Percentiles rank a stretch among this genome's conserved stretches.
Evolutionary conservation across 2,888 invertebrate species (phyloP).

Genomic region (Eupithecia exiguata): DNA sequence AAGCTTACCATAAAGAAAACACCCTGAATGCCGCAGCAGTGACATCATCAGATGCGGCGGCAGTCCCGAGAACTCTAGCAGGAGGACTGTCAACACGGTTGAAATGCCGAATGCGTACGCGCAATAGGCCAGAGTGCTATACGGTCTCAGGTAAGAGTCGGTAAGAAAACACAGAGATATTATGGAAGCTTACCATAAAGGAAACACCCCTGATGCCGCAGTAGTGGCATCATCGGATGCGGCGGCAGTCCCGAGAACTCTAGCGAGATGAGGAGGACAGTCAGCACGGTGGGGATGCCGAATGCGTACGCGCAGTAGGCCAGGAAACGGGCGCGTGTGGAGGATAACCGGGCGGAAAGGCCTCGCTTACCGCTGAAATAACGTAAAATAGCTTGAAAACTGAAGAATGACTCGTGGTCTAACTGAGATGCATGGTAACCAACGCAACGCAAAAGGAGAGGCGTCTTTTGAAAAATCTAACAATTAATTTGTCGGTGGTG

Average conservation of each 20-base stretch:
- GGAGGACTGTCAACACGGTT: too few species aligned
- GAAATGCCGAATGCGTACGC: slow-evolving; percentile 73
- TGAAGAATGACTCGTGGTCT: too few species aligned
- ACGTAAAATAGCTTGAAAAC: background rate
- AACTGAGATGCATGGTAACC: too few species aligned
- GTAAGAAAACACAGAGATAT: background rate
- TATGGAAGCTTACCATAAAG: slow-evolving; percentile 57
- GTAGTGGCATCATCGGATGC: slow-evolving; percentile 59
- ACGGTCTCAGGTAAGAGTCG: too few species aligned
- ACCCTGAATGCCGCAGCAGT: slow-evolving; percentile 61
- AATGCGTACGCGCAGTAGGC: slow-evolving; percentile 72
- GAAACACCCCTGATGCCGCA: slow-evolving; percentile 69
- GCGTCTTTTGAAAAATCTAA: too few species aligned
- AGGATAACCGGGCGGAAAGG: slow-evolving; percentile 56
- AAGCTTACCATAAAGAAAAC: slow-evolving; percentile 68
- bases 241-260: slow-evolving; percentile 67
- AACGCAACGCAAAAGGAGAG: too few species aligned
- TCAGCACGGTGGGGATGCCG: slow-evolving; percentile 65
- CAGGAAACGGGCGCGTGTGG: slow-evolving; percentile 59
- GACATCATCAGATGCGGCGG: slow-evolving; percentile 62
- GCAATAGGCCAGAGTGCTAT: slow-evolving; percentile 54
- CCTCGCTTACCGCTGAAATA: slow-evolving; percentile 72
- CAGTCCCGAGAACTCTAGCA: slow-evolving; percentile 64
- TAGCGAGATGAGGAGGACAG: slow-evolving; percentile 59
- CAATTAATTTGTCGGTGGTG: too few species aligned